Conservation (phyloP, 2,888 invertebrate genomes). For the Notocelia uddmanniana region DNA sequence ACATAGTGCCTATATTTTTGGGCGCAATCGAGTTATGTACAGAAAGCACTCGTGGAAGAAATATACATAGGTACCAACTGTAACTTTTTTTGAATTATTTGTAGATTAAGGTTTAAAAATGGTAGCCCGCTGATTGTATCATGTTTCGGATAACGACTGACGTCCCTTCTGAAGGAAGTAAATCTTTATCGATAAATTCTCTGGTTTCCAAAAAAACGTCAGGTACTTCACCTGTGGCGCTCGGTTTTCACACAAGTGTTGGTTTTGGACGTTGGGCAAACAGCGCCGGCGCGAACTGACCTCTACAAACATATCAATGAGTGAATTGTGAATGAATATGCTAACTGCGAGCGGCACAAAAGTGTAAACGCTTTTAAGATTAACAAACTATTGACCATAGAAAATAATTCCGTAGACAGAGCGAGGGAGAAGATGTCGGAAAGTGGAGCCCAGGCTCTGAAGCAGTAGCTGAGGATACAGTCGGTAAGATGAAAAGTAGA, state of each 20-base stretch:
- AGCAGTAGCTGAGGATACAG: neutral
- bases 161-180: neutral
- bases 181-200: constrained; percentile 11
- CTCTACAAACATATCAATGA: constrained; percentile 75
- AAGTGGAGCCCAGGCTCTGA: neutral
- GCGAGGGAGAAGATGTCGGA: neutral
- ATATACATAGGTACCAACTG: too few species aligned
- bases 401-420: neutral
- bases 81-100: too few species aligned
- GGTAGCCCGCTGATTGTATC: too few species aligned
- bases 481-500: neutral
- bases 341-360: constrained; percentile 49
- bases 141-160: neutral
- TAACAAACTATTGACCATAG: constrained; percentile 18
- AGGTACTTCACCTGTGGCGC: constrained; percentile 82
- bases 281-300: constrained; percentile 73
- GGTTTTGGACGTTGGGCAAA: constrained; percentile 64
- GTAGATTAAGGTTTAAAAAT: too few species aligned
- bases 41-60: too few species aligned
- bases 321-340: constrained; percentile 71
- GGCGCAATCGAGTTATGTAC: too few species aligned
- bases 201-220: constrained; percentile 64
- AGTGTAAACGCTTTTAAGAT: constrained; percentile 24
- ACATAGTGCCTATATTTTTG: too few species aligned
- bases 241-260: constrained; percentile 62